phyloP scores from a whole-genome alignment of 2,113 vertebrate species.

The Gnathonemus echidnorhynchus region DNA sequence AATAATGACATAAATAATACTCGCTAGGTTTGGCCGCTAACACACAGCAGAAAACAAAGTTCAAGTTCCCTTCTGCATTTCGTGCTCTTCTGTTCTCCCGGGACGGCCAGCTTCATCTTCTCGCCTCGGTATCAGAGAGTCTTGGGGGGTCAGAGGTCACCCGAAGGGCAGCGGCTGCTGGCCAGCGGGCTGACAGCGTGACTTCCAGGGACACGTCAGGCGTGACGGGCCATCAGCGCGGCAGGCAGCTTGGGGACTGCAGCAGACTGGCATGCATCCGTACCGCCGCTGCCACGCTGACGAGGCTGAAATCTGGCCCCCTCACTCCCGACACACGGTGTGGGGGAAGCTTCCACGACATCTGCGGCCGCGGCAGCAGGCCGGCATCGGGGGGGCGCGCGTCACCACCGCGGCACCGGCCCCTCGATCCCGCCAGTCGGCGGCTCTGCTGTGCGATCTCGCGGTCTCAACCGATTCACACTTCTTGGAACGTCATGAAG shows the following conservation, averaged over 20 bases:
- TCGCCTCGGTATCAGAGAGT: slow-evolving; percentile 19
- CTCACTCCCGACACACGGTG: not conserved
- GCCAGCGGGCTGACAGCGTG: slow-evolving; percentile 10
- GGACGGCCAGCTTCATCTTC: not conserved
- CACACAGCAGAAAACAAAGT: not conserved
- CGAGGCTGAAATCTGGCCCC: not conserved
- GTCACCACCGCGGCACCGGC: not conserved
- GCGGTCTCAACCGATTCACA: not conserved
- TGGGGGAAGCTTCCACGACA: not conserved
- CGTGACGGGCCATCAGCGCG: slow-evolving; percentile 3
- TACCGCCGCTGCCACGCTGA: slow-evolving; percentile 1
- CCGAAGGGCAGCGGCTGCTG: not conserved
- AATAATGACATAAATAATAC: not conserved
- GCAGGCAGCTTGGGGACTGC: not conserved
- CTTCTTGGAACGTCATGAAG: not conserved
- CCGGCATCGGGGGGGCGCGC: not conserved
- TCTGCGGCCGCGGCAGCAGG: not conserved
- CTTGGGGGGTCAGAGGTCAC: slow-evolving; percentile 32
- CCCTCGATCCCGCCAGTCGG: not conserved
- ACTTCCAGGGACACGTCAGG: slow-evolving; percentile 14
- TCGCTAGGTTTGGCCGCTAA: not conserved
- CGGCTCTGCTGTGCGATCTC: not conserved
- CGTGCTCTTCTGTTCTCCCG: not conserved
- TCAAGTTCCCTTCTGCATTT: not conserved
- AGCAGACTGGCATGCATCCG: slow-evolving; percentile 10